These are phyloP conservation scores for Temnothorax curvispinosus DNA, from an alignment of 1,140 invertebrate genomes.

Conservation along the genomic window DNA sequence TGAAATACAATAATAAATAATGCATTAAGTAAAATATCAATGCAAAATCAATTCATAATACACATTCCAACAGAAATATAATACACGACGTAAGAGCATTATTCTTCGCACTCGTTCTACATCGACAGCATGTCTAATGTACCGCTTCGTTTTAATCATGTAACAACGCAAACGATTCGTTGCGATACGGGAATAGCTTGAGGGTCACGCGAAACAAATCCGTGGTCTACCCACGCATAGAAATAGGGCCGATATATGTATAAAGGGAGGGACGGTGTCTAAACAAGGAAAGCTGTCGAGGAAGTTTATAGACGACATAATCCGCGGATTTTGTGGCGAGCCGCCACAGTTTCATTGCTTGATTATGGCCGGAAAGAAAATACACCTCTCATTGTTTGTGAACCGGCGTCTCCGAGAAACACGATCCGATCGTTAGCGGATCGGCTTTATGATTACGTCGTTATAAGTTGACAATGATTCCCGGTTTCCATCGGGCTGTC, in stretches of 20 bases:
- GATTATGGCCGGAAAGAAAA: constrained; percentile 73
- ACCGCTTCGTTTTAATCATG: constrained; percentile 14
- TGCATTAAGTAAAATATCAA: background rate
- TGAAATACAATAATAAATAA: background rate
- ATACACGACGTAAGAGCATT: background rate
- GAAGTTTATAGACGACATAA: constrained; percentile 68
- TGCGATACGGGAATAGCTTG: constrained; percentile 14
- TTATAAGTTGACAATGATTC: constrained; percentile 73
- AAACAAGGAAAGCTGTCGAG: constrained; percentile 68
- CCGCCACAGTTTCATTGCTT: constrained; percentile 67
- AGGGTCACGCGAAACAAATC: constrained; percentile 44
- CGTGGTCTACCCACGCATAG: constrained; percentile 32
- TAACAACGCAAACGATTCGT: constrained; percentile 14
- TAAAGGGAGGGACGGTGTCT: constrained; percentile 11
- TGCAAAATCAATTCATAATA: background rate
- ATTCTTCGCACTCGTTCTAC: background rate
- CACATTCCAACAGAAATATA: background rate
- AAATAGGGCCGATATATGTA: constrained; percentile 16
- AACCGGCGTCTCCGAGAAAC: constrained; percentile 72
- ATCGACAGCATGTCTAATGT: background rate
- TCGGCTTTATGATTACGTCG: constrained; percentile 75
- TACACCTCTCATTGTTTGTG: constrained; percentile 72
- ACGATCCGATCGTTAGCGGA: constrained; percentile 73
- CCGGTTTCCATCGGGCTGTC: constrained; percentile 66
- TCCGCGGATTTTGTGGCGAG: constrained; percentile 35